Evolutionary conservation across 2,113 vertebrate genomes (phyloP).

Genomic region (Oceanites oceanicus): DNA sequence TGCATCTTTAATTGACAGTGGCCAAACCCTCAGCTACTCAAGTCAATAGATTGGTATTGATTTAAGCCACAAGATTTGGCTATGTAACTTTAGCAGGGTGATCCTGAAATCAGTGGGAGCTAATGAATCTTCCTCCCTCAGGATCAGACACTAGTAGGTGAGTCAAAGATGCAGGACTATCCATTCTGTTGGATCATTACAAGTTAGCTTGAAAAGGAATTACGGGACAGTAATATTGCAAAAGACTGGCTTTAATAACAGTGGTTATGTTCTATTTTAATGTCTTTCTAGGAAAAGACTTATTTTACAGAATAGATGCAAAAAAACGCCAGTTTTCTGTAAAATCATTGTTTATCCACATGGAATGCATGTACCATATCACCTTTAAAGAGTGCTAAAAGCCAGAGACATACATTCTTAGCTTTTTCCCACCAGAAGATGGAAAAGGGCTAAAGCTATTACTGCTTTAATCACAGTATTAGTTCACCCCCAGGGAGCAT

Average conservation of each 20-base stretch:
- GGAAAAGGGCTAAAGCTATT: slow-evolving; percentile 44
- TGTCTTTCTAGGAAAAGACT: background rate
- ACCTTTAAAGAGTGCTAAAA: slow-evolving; percentile 67
- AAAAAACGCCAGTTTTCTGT: background rate
- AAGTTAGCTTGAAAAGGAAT: slow-evolving; percentile 7
- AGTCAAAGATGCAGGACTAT: background rate
- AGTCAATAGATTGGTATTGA: background rate
- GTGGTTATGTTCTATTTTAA: background rate
- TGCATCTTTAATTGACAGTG: background rate
- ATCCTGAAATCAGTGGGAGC: background rate
- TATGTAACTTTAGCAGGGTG: background rate
- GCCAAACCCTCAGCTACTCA: background rate
- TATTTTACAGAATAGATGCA: background rate
- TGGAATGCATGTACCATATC: slow-evolving; percentile 69
- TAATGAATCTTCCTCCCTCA: background rate
- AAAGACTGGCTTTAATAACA: background rate
- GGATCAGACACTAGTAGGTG: background rate
- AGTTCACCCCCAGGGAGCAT: slow-evolving; percentile 23
- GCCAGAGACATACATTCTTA: slow-evolving; percentile 61
- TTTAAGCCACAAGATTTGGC: background rate
- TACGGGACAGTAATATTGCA: background rate
- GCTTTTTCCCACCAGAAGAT: slow-evolving; percentile 46
- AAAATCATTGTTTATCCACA: background rate
- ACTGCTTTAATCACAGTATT: slow-evolving; percentile 23
- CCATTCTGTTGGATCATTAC: background rate